Evolutionary conservation across 1,140 invertebrate genomes (phyloP).

Genomic region (Zaprionus capensis): DNA sequence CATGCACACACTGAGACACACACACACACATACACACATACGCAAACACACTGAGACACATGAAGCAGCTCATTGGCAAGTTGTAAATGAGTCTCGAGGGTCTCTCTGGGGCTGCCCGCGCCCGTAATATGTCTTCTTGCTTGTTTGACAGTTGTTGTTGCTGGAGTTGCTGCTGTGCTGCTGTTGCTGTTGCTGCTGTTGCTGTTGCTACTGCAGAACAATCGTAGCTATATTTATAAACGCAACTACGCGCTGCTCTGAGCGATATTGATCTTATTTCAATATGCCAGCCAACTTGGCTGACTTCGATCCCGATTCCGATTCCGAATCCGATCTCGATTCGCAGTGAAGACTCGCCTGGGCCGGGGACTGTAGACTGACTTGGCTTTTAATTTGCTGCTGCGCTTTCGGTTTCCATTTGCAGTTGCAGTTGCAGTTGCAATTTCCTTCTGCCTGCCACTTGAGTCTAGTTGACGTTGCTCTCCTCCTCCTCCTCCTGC

Average conservation of each 20-base stretch:
- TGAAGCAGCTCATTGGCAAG: slow-evolving; percentile 52
- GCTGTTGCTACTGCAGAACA: slow-evolving; percentile 51
- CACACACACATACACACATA: slow-evolving; percentile 17
- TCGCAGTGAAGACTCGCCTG: slow-evolving; percentile 7
- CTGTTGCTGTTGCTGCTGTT: slow-evolving; percentile 12
- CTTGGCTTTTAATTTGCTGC: slow-evolving; percentile 72
- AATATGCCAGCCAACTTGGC: slow-evolving; percentile 65
- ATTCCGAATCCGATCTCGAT: not conserved
- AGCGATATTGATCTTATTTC: slow-evolving; percentile 82
- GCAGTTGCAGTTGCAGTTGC: slow-evolving; percentile 50
- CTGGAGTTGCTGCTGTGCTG: slow-evolving; percentile 22
- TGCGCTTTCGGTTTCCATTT: slow-evolving; percentile 42
- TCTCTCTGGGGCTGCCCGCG: slow-evolving; percentile 51
- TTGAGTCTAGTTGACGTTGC: slow-evolving; percentile 35
- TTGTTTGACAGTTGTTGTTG: slow-evolving; percentile 83
- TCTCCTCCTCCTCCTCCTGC: not conserved
- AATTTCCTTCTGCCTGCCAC: slow-evolving; percentile 39
- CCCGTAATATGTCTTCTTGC: slow-evolving; percentile 83
- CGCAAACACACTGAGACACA: slow-evolving; percentile 34
- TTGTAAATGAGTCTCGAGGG: slow-evolving; percentile 80
- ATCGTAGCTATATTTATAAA: slow-evolving; percentile 77
- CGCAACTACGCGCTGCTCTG: slow-evolving; percentile 76
- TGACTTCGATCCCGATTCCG: slow-evolving; percentile 26
- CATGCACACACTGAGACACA: not conserved
- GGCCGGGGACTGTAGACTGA: not conserved